phyloP scores from a whole-genome alignment of 2,888 invertebrate species.

The Torymus tubicola region DNA sequence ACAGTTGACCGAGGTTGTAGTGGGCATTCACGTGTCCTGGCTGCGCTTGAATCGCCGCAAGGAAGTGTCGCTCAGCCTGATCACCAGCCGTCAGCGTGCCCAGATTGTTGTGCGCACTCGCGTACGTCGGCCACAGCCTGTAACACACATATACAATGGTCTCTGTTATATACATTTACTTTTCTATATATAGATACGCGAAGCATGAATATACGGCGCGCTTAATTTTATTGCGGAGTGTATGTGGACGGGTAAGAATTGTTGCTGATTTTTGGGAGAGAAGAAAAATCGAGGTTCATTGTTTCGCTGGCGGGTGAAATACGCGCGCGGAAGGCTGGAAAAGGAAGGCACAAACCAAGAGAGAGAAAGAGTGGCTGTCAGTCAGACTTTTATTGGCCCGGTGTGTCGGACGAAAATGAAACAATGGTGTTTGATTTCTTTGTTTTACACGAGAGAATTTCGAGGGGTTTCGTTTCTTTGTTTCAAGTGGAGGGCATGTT shows the following conservation, averaged over 20 bases:
- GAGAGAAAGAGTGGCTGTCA: too few species aligned
- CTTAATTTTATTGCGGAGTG: too few species aligned
- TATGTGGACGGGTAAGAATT: background rate
- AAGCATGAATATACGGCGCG: too few species aligned
- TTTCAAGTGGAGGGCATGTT: too few species aligned
- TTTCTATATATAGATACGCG: too few species aligned
- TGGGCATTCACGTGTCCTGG: conserved; percentile 89
- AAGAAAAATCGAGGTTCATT: too few species aligned
- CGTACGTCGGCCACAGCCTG: conserved; percentile 90
- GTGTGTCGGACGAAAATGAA: background rate
- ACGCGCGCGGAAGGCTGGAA: too few species aligned
- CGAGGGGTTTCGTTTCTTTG: too few species aligned
- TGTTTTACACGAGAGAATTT: background rate
- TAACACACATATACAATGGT: conserved; percentile 57
- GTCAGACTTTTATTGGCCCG: too few species aligned
- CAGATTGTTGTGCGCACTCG: conserved; percentile 92
- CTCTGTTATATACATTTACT: too few species aligned
- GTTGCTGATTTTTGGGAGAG: too few species aligned
- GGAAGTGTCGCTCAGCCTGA: conserved; percentile 87
- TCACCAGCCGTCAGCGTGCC: conserved; percentile 86
- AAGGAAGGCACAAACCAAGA: too few species aligned
- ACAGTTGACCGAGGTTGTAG: conserved; percentile 89
- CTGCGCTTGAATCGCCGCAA: conserved; percentile 84
- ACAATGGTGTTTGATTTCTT: background rate
- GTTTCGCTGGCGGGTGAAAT: background rate